Base-by-base conservation (phyloP, 2,888 invertebrate genomes). In the Apamea monoglypha region DNA sequence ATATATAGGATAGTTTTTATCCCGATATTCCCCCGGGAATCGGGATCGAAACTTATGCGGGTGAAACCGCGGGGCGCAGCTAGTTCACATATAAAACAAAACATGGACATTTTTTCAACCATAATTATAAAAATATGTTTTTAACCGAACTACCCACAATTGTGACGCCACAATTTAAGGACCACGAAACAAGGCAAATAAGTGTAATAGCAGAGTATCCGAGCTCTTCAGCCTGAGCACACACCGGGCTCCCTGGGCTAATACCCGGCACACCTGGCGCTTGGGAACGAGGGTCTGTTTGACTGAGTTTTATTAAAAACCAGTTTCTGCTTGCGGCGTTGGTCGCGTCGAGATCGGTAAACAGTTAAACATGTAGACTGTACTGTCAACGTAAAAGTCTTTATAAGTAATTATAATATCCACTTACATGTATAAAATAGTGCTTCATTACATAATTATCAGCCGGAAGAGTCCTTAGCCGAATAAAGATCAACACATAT, bases 301-400 rank as follows among this genome's bases (percentile, higher is more conserved):
- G 36, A 70, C 78, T 25, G 29, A 25, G 56, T 66, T 64, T 78
- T 66, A 80, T 29, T 56, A 78, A 56, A 78, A 1, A 44, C 29
- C 8, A 32, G 25, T 8, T 61, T 29, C 3, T 50, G 16, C 63
- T 4, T 1, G 10, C 67, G 16, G 77, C 40, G 8, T 36, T 40
- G 4, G 2, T 40, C 14, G 21, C 21, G 14, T 59, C 25, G n/a
- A 68, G 50, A 32, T 40, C 7, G 8, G 18, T 25, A 25, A 40
- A 32, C 4, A 7, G n/a, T n/a, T n/a, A n/a, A n/a, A 64, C 32
- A 53, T 36, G n/a, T 25, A 50, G 1, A 25, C 18, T 66, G 10
- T 1, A 6, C 10, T 16, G 10, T 64, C 29, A 32, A n/a, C n/a
- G n/a, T 56, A 18, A 8, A 40, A 70, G 32, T 32, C 32, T 32